Base-by-base conservation (phyloP, 2,888 invertebrate genomes). In the Gisinianus flammeolus region DNA sequence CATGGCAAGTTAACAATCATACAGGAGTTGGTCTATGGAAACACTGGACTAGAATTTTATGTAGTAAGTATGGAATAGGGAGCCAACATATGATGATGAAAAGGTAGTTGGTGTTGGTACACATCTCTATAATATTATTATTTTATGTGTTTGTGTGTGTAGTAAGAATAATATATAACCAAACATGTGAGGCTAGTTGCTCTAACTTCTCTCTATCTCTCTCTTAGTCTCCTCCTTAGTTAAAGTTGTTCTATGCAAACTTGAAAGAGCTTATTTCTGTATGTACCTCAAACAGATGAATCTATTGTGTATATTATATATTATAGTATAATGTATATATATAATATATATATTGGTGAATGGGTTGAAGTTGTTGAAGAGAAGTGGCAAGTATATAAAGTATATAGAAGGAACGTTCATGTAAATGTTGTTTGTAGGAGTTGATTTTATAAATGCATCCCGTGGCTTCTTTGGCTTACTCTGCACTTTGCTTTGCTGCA, bases 371-470 rank as follows among this genome's bases (percentile, higher is more conserved):
- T n/a, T n/a, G n/a, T n/a, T n/a, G 22, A 1, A 35, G 19, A 35
- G 24, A 35, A 31, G 66, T 26, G 62, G 62, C 26, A 30, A 28
- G 28, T 66, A 31, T 30, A 31, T 66, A 2, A 28, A 8, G 19
- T 12, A 26, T 16, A 66, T 26, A 66, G 66, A 66, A 66, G 66
- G n/a, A 10, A 66, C 19, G 24, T 66, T 26, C n/a, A 19, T 31
- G 58, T 62, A 35, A 72, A 72, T 72, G 72, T 72, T 54, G 72
- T 72, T 72, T 72, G 62, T 72, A 72, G 62, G 72, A 72, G 72
- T 72, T 58, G 30, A 72, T 72, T 72, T 64, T 74, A 64, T 74
- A 74, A 74, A 74, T 74, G 73, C 73, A 74, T 74, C 73, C 73
- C 73, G 26, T 64, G 26, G 64, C 73, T 74, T 74, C 73, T 44